Evolutionary conservation across 2,888 invertebrate species (phyloP), one percentile per base, ranked within the genome.

Genomic region (Andricus quercusramuli): DNA sequence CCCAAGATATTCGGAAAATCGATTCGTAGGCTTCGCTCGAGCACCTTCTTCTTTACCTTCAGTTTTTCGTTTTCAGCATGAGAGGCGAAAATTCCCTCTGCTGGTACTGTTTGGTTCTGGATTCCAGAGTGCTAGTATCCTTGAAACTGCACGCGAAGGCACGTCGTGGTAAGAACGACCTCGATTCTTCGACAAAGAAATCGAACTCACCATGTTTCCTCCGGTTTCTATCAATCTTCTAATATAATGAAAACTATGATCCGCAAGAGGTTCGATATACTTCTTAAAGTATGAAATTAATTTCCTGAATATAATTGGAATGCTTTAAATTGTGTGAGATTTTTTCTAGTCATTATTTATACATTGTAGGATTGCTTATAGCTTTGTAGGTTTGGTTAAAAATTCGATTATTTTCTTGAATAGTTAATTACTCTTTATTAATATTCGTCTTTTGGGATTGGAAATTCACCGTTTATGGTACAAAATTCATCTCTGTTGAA

Each of bases 81-180:
- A 64, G 25, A 64, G 64, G 64, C 64, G 25, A 64, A 64, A 64
- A 64, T 62, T 78, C 47, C 47, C 20, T 79, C 74, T 22, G 17
- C 51, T 77, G 2, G 41, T n/a, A 77, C 64, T 83, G 83, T 79
- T 87, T 82, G 84, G 85, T 83, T 84, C 86, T 87, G 83, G 85
- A 88, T 88, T 88, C 88, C 88, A 83, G 84, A 85, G 85, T 87
- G 85, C 84, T 81, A 83, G 86, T 85, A 87, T 87, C 88, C 88
- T 88, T 88, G 89, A 85, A 85, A 81, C 78, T 65, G 85, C 87
- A 86, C 86, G 88, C 83, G 85, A 78, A 83, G 85, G 88, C 85
- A 89, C 88, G 89, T 80, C 81, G 85, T 25, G 56, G 74, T 74
- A 74, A 51, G 41, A 51, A 74, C 32, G 25, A 32, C 25, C 74